Conservation (phyloP, 2,888 invertebrate species). For the Brachycybe producta region DNA sequence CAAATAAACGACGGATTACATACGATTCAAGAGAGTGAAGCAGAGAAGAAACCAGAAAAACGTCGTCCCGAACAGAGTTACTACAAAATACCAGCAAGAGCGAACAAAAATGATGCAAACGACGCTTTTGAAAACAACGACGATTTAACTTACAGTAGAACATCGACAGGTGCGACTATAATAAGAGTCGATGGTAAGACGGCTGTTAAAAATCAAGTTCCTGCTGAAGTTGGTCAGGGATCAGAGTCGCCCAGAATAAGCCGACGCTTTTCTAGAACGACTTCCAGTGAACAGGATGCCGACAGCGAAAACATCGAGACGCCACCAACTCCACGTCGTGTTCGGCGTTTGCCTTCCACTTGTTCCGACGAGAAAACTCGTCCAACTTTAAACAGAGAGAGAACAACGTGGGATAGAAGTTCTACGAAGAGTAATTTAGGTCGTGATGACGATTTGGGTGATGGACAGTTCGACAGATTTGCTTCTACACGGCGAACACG, state of each 20-base stretch:
- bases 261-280: slow-evolving; percentile 2
- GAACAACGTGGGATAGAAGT: slow-evolving; percentile 4
- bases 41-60: not conserved
- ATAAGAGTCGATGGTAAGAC: slow-evolving; percentile 12
- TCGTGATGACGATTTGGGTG: slow-evolving; percentile 37
- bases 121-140: not conserved
- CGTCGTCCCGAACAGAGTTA: not conserved
- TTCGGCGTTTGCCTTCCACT: slow-evolving; percentile 1
- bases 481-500: slow-evolving; percentile 68
- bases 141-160: not conserved
- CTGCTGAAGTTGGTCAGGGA: too few species aligned
- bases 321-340: slow-evolving; percentile 62
- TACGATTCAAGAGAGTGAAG: slow-evolving; percentile 9
- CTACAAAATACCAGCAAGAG: not conserved
- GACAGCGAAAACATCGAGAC: slow-evolving; percentile 85
- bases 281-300: slow-evolving; percentile 15
- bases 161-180: slow-evolving; percentile 3
- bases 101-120: not conserved
- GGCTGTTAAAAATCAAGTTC: too few species aligned
- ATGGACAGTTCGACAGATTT: slow-evolving; percentile 69
- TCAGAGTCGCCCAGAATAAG: not conserved
- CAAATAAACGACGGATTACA: slow-evolving; percentile 1
- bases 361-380: not conserved
- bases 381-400: slow-evolving; percentile 7
- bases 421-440: slow-evolving; percentile 25